Evolutionary conservation across 2,888 invertebrate genomes (phyloP).

Genomic region (Petrophora chlorosata): DNA sequence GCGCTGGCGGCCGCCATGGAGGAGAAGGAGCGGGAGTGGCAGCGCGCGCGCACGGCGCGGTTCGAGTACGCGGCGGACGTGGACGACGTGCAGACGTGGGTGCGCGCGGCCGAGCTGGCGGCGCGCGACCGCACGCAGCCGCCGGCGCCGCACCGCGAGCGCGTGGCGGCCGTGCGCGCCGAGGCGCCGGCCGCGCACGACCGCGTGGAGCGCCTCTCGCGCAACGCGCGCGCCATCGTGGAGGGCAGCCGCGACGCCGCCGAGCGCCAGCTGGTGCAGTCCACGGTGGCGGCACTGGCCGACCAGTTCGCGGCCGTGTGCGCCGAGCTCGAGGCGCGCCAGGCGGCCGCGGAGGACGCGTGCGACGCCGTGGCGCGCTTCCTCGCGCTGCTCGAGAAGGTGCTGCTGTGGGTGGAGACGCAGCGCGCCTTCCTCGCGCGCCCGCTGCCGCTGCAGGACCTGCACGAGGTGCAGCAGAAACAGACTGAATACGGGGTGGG

Average conservation of each 20-base stretch:
- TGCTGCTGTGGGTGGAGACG: constrained; percentile 92
- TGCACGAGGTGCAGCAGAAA: constrained; percentile 92
- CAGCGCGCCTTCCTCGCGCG: constrained; percentile 91
- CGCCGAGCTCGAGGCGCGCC: constrained; percentile 91
- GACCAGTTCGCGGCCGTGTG: constrained; percentile 92
- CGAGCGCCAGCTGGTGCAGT: constrained; percentile 89
- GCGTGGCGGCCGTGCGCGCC: constrained; percentile 89
- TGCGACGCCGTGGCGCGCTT: constrained; percentile 95
- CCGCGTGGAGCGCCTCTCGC: constrained; percentile 89
- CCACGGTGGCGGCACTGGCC: constrained; percentile 89
- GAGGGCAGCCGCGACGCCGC: constrained; percentile 91
- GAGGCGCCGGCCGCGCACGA: constrained; percentile 89
- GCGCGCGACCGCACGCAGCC: constrained; percentile 91
- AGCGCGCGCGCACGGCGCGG: constrained; percentile 92
- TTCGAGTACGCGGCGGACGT: constrained; percentile 91
- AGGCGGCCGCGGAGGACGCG: constrained; percentile 92
- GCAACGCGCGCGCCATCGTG: constrained; percentile 90
- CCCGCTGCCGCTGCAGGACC: constrained; percentile 89
- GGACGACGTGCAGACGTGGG: constrained; percentile 92
- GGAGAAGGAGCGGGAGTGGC: constrained; percentile 93
- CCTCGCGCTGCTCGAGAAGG: constrained; percentile 91
- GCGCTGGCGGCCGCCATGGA: constrained; percentile 92
- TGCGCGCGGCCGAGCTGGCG: constrained; percentile 91
- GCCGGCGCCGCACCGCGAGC: constrained; percentile 90
- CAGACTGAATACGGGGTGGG: constrained; percentile 93